phyloP scores from a whole-genome alignment of 1,140 invertebrate genomes.

The Gryllus bimaculatus region DNA sequence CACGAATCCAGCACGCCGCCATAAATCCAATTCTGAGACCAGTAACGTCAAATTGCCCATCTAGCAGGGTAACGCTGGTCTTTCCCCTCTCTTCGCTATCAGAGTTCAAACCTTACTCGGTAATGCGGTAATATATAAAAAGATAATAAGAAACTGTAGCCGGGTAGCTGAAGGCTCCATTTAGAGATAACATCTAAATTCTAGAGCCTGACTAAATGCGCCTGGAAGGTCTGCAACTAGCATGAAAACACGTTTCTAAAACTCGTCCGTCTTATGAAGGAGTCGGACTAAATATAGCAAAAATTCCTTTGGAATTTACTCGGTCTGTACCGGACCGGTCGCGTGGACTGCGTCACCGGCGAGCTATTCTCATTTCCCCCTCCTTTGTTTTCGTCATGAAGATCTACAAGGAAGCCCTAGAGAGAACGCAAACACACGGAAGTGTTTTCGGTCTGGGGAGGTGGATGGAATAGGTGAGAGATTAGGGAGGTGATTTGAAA shows the following conservation, averaged over 20 bases:
- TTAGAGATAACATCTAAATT: slow-evolving; percentile 1
- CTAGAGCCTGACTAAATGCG: neutral
- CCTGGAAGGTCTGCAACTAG: neutral
- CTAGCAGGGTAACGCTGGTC: neutral
- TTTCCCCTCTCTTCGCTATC: neutral
- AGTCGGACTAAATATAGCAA: neutral
- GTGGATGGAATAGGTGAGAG: no score
- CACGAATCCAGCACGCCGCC: no score
- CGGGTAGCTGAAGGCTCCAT: neutral
- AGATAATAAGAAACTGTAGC: slow-evolving; percentile 1
- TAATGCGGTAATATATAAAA: neutral
- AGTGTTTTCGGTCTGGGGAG: no score
- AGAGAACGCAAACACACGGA: no score
- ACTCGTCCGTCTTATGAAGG: neutral
- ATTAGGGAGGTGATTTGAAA: no score
- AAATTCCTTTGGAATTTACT: neutral
- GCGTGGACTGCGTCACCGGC: no score
- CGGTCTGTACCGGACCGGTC: neutral
- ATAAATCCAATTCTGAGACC: no score
- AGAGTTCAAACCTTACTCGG: neutral
- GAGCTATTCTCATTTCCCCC: no score
- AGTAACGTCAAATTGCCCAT: neutral
- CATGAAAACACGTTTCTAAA: neutral
- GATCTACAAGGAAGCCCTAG: no score
- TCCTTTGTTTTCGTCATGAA: no score